A percentile compares a stretch with the other conserved stretches of the same genome.
Evolutionary conservation across 2,113 vertebrate species (phyloP).

Genomic region (Pterophyllum scalare): DNA sequence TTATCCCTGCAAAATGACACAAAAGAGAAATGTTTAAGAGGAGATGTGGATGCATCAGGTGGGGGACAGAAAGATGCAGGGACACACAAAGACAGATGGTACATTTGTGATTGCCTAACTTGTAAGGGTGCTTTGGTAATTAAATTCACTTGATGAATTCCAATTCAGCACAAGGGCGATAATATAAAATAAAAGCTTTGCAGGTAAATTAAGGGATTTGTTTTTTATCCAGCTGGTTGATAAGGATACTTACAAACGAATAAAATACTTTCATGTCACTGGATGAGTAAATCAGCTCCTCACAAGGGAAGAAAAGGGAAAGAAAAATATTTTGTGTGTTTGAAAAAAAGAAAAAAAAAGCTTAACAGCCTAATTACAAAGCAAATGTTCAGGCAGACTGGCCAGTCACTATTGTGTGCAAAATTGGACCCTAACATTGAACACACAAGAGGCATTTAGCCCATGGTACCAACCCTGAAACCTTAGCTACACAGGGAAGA

Average conservation of each 20-base stretch:
- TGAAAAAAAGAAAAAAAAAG: neutral
- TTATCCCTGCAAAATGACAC: slow-evolving; percentile 82
- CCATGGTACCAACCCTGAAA: slow-evolving; percentile 46
- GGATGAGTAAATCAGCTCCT: neutral
- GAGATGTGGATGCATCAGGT: slow-evolving; percentile 2
- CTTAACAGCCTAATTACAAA: slow-evolving; percentile 60
- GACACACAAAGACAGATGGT: slow-evolving; percentile 24
- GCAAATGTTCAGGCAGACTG: slow-evolving; percentile 44
- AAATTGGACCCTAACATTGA: slow-evolving; percentile 64
- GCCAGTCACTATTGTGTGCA: slow-evolving; percentile 47
- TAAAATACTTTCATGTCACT: neutral
- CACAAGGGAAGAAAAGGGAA: neutral
- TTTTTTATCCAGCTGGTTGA: neutral
- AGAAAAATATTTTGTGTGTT: slow-evolving; percentile 4
- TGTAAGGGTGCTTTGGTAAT: slow-evolving; percentile 9
- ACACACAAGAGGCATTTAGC: slow-evolving; percentile 61
- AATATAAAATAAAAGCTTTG: neutral
- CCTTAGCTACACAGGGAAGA: slow-evolving; percentile 54
- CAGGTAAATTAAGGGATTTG: too few species aligned
- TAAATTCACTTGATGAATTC: neutral
- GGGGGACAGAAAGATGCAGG: neutral
- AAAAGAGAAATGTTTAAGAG: slow-evolving; percentile 17
- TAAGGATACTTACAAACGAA: neutral
- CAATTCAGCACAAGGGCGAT: neutral
- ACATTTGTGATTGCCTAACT: slow-evolving; percentile 1